These are phyloP conservation scores for Leucophenga montana DNA, from an alignment of 2,888 invertebrate genomes.

Conservation along the genomic window DNA sequence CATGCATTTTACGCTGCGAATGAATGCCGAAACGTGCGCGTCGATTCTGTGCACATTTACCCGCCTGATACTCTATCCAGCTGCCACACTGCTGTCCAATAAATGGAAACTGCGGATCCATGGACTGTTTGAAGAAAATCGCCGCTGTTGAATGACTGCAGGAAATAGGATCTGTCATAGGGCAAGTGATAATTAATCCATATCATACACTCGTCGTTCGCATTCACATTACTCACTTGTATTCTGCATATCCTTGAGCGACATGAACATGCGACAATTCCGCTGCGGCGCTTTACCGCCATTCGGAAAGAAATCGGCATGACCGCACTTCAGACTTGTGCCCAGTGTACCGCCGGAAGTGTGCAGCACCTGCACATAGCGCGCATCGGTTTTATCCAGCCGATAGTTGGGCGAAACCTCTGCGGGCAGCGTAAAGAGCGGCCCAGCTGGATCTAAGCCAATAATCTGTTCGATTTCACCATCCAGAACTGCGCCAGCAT, in stretches of 20 bases:
- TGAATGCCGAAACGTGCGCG: constrained; percentile 69
- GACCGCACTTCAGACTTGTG: constrained; percentile 66
- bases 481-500: constrained; percentile 64
- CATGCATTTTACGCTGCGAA: constrained; percentile 57
- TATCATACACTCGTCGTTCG: background rate
- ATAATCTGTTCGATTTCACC: constrained; percentile 71
- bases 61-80: constrained; percentile 56
- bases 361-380: constrained; percentile 71
- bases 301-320: constrained; percentile 72
- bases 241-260: constrained; percentile 61
- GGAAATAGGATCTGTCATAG: constrained; percentile 68
- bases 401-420: constrained; percentile 65
- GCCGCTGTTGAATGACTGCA: constrained; percentile 71
- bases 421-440: constrained; percentile 69
- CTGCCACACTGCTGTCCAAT: constrained; percentile 67
- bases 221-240: constrained; percentile 59
- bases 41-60: constrained; percentile 59
- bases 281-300: constrained; percentile 69
- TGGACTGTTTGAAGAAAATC: constrained; percentile 69
- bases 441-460: constrained; percentile 72
- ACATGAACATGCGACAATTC: constrained; percentile 64
- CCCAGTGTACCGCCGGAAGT: constrained; percentile 70
- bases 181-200: too few species aligned
- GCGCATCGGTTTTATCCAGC: constrained; percentile 67
- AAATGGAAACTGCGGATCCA: constrained; percentile 68